Evolutionary conservation across 2,113 vertebrate genomes (phyloP).

Genomic region (Cygnus buccinator): DNA sequence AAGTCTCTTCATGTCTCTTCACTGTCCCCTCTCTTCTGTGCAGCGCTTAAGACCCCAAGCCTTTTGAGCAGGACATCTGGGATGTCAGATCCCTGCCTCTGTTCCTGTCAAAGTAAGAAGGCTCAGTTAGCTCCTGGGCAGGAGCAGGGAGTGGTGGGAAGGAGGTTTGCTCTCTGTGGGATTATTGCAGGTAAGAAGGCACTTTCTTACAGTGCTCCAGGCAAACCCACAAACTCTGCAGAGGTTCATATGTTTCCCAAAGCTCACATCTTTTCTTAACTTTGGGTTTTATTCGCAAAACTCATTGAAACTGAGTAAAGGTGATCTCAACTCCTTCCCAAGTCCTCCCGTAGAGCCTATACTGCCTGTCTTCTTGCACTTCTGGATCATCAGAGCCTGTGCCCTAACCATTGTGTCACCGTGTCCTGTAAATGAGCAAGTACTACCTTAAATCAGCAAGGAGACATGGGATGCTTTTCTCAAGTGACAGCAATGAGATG

Average conservation of each 20-base stretch:
- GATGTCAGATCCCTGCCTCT: not conserved
- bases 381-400: not conserved
- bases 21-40: not conserved
- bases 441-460: not conserved
- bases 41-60: not conserved
- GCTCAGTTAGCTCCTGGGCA: not conserved
- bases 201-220: not conserved
- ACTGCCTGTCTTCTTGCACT: not conserved
- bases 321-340: accelerated
- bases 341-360: not conserved
- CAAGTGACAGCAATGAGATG: not conserved
- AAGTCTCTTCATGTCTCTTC: not conserved
- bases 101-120: not conserved
- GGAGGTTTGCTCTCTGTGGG: not conserved
- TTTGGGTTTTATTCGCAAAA: not conserved
- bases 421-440: not conserved
- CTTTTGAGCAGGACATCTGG: not conserved
- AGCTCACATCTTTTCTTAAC: not conserved
- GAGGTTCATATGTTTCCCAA: not conserved
- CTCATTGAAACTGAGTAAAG: not conserved
- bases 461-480: not conserved
- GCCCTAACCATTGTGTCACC: not conserved
- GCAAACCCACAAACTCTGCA: not conserved
- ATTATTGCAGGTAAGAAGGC: not conserved
- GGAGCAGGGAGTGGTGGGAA: not conserved